These are phyloP conservation scores for Artemia franciscana DNA, from an alignment of 1,140 invertebrate species.

Conservation along the genomic window DNA sequence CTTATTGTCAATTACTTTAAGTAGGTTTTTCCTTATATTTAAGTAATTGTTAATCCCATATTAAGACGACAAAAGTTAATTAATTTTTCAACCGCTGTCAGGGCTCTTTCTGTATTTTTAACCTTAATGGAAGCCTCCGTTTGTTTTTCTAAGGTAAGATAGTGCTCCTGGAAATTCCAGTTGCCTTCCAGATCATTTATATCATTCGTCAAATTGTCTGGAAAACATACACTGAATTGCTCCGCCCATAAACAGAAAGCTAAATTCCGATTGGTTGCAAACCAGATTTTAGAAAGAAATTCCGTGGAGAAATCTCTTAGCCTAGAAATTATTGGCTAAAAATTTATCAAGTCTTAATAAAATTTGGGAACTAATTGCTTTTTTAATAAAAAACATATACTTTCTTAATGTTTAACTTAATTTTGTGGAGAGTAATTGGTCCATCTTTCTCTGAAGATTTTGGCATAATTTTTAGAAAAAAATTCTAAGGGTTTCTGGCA, in stretches of 20 bases:
- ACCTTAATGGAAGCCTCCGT: neutral
- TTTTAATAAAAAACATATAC: neutral
- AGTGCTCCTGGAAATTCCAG: neutral
- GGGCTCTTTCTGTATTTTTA: neutral
- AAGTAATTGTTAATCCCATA: no score
- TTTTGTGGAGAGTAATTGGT: neutral
- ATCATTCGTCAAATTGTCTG: neutral
- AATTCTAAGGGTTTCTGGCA: neutral
- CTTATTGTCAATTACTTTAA: no score
- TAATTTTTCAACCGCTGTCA: no score
- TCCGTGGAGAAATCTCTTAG: neutral
- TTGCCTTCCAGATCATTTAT: neutral
- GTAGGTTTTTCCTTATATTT: no score
- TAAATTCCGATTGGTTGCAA: neutral
- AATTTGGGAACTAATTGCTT: neutral
- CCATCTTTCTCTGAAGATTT: no score
- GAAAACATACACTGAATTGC: neutral
- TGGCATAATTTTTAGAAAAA: neutral
- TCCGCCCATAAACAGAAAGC: neutral
- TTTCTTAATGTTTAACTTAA: neutral
- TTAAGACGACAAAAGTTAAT: no score
- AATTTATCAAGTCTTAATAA: neutral
- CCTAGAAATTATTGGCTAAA: neutral
- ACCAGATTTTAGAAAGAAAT: neutral
- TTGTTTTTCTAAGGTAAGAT: neutral